These are phyloP conservation scores for Cinara cedri DNA, from an alignment of 2,888 invertebrate species.

Conservation along the genomic window DNA sequence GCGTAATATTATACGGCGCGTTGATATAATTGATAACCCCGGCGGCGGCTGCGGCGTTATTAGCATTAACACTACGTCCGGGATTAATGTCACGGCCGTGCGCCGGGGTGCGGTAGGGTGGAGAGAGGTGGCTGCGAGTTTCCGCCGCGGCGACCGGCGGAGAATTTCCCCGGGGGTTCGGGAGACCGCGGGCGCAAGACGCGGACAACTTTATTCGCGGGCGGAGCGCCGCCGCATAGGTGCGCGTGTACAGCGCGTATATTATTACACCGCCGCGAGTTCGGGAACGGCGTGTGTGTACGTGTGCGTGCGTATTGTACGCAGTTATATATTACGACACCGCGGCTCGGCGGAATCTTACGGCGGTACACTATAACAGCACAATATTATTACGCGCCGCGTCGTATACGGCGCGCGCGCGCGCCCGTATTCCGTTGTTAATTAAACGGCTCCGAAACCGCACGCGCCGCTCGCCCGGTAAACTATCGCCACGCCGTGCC, in stretches of 20 bases:
- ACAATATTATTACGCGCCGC: background rate
- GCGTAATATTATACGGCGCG: background rate
- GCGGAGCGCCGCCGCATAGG: background rate
- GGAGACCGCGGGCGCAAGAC: constrained; percentile 38
- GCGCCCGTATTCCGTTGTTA: constrained; percentile 23
- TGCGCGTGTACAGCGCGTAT: background rate
- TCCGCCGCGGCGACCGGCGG: constrained; percentile 17
- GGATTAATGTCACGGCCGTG: constrained; percentile 49
- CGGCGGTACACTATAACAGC: background rate
- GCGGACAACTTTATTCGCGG: constrained; percentile 46
- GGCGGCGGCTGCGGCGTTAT: constrained; percentile 14
- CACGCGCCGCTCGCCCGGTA: background rate
- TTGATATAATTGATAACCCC: constrained; percentile 45
- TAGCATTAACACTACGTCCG: constrained; percentile 52
- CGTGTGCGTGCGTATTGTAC: no score
- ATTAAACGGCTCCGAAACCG: constrained; percentile 47
- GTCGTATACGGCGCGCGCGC: no score
- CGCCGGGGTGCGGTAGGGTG: no score
- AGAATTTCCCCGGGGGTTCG: constrained; percentile 35
- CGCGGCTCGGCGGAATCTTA: constrained; percentile 18
- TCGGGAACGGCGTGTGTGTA: no score
- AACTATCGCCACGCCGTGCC: background rate
- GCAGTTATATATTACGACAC: no score
- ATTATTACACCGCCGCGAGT: no score
- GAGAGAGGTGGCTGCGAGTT: constrained; percentile 30